Conservation (phyloP, 2,113 vertebrate genomes). For the Periophthalmodon schlosseri region DNA sequence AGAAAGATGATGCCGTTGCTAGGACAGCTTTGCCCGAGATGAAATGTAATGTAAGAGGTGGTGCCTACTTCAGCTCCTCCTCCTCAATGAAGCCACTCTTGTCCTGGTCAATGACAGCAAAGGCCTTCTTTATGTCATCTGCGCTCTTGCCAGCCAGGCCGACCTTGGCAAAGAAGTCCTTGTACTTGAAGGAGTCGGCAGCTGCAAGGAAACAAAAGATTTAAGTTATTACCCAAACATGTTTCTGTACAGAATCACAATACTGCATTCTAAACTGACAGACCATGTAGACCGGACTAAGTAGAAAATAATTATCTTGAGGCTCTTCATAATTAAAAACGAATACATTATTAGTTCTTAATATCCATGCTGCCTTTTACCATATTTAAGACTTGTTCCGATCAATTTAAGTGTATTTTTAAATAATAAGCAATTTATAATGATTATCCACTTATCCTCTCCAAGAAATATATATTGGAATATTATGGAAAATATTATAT, state of each 20-base stretch:
- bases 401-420: neutral
- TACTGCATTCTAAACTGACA: neutral
- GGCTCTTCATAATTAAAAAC: too few species aligned
- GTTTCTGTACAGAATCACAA: neutral
- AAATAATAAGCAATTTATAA: neutral
- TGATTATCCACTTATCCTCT: neutral
- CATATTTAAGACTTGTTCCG: neutral
- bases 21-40: constrained; percentile 8
- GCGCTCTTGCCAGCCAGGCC: constrained; percentile 78
- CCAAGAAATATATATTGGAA: neutral
- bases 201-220: constrained; percentile 61
- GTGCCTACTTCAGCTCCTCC: constrained; percentile 82
- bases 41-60: constrained; percentile 26
- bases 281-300: neutral
- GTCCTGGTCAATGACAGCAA: constrained; percentile 84
- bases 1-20: constrained; percentile 34
- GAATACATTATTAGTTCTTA: neutral
- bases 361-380: neutral
- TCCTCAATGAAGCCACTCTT: constrained; percentile 85
- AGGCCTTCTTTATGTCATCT: constrained; percentile 79
- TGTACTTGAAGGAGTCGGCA: constrained; percentile 82
- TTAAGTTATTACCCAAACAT: neutral
- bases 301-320: neutral
- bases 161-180: constrained; percentile 81
- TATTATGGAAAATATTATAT: neutral